Evolutionary conservation across 2,888 invertebrate species (phyloP).

Genomic region (Alsophila aescularia): DNA sequence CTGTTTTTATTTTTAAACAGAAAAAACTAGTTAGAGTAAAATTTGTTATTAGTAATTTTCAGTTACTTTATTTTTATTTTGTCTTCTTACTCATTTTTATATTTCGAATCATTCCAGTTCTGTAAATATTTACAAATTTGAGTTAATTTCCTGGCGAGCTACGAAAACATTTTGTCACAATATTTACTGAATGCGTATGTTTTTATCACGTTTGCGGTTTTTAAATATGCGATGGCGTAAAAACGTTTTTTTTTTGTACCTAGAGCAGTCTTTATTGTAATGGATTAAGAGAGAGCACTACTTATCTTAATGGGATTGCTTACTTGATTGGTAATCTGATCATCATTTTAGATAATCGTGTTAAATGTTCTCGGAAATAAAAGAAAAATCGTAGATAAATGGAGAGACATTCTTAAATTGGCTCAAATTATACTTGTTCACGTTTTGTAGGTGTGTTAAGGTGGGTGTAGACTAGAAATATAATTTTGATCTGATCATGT

Average conservation of each 20-base stretch:
- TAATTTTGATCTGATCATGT: too few species aligned
- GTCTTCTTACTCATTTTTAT: not conserved
- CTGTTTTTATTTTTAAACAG: too few species aligned
- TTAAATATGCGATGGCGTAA: not conserved
- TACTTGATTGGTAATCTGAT: constrained; percentile 35
- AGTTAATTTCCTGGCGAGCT: constrained; percentile 8
- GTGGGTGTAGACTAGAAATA: too few species aligned
- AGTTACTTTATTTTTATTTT: not conserved
- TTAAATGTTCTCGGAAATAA: constrained; percentile 26
- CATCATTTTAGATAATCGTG: constrained; percentile 28
- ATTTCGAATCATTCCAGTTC: constrained; percentile 4
- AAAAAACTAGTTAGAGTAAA: too few species aligned
- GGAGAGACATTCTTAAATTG: not conserved
- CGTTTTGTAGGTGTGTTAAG: not conserved
- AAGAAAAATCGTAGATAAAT: constrained; percentile 15
- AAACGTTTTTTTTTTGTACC: not conserved
- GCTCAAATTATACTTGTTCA: not conserved
- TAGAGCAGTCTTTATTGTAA: constrained; percentile 13
- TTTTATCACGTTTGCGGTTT: not conserved
- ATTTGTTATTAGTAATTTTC: too few species aligned
- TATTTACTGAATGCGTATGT: constrained; percentile 5
- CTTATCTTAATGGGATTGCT: constrained; percentile 34
- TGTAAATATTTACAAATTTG: constrained; percentile 13
- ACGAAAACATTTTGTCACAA: constrained; percentile 9
- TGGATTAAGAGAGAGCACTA: constrained; percentile 18